These are phyloP conservation scores for Rotaria magnacalcarata DNA, from an alignment of 2,888 invertebrate genomes.

Conservation along the genomic window DNA sequence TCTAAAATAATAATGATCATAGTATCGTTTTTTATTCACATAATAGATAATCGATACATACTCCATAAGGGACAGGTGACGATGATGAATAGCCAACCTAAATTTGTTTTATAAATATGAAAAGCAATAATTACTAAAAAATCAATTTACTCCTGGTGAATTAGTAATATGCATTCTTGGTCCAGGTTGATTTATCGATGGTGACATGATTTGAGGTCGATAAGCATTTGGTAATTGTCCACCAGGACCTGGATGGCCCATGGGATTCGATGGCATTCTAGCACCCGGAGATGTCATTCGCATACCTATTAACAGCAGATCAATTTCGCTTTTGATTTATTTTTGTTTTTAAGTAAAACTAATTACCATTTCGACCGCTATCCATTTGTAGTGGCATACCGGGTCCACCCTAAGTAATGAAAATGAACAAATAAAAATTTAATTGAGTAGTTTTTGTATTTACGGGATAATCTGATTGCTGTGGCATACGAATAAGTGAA, in stretches of 20 bases:
- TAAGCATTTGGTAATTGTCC: background rate
- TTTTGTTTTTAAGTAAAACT: background rate
- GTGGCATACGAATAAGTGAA: constrained; percentile 12
- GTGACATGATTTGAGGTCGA: constrained; percentile 6
- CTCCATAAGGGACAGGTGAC: constrained; percentile 6
- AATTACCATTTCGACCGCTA: background rate
- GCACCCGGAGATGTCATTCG: constrained; percentile 3
- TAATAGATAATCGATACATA: background rate
- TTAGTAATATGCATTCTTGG: background rate
- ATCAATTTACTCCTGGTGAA: background rate
- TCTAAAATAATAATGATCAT: background rate
- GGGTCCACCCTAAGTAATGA: background rate
- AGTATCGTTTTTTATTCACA: no score
- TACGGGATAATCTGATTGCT: background rate
- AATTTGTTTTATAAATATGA: background rate
- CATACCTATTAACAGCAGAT: background rate
- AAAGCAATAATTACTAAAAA: background rate
- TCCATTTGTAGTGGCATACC: background rate
- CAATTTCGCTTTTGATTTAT: no score
- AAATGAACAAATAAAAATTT: background rate
- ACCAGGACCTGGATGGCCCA: constrained; percentile 6
- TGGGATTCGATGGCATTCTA: constrained; percentile 8
- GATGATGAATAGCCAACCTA: constrained; percentile 30
- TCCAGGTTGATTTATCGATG: constrained; percentile 3
- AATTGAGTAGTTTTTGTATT: background rate